Evolutionary conservation across 2,113 vertebrate genomes (phyloP), one percentile per base, ranked within the genome.

Genomic region (Psophia crepitans): DNA sequence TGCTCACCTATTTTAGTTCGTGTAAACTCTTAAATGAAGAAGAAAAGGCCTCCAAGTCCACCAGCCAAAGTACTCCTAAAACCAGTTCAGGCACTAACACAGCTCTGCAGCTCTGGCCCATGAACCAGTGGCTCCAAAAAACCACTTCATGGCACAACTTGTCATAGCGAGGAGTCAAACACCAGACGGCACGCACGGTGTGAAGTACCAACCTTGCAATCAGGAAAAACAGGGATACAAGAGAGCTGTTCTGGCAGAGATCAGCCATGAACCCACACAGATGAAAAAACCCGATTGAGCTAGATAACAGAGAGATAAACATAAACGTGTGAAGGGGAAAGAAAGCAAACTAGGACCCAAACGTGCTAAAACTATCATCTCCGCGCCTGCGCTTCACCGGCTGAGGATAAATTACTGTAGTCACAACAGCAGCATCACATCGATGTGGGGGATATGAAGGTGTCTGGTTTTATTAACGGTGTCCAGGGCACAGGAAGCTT

Each of bases 101-200:
- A 77, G 51, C 32, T 79, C 53, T 61, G 49, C 83, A 53, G 90
- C 74, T 69, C 14, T 37, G 39, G 3, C 6, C 48, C 9, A 1
- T 8, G 39, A 63, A 20, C 14, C 12, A 30, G 23, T 2, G 0
- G 53, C 65, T 66, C 30, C 6, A 46, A 43, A 83, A 79, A 63
- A 8, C 3, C 35, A 49, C 63, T 8, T 51, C 26, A 9, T 0
- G 22, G 48, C 61, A 57, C 37, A 32, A 39, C 18, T 43, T 27
- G 19, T 9, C 32, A 7, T 17, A 27, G 12, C 28, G 54, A 58
- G 56, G 24, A 30, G 32, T 7, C 11, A 24, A 30, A 48, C 66
- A 35, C 19, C n/a, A 28, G 10, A 7, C 0, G 6, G 33, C 0
- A 0, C 2, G 23, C 43, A 15, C 60, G 7, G n/a, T 0, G 8